Conservation (phyloP, 2,797 vertebrate genomes). For the Anabacerthia variegaticeps region DNA sequence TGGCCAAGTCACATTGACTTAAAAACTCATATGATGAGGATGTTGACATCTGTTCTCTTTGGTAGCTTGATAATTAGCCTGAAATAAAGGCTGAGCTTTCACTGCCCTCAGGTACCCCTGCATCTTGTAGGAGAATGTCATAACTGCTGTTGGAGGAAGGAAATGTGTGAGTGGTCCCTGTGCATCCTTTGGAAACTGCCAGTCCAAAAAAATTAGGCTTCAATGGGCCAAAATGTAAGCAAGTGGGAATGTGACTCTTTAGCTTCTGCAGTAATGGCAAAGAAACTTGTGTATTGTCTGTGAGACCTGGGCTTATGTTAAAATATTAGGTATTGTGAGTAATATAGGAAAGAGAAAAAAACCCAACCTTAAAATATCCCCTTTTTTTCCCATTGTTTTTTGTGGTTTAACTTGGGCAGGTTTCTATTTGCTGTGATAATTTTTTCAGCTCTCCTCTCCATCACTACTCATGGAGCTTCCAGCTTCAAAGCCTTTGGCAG, state of each 20-base stretch:
- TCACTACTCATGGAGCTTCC: neutral
- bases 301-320: neutral
- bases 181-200: neutral
- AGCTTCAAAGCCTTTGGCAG: neutral
- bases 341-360: accelerated
- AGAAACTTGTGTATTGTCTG: neutral
- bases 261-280: neutral
- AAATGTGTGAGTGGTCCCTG: neutral
- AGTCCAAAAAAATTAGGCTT: neutral
- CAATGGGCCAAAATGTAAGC: neutral
- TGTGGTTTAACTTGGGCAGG: neutral
- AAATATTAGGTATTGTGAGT: neutral
- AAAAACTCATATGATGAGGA: neutral
- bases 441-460: neutral
- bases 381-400: neutral
- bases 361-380: neutral
- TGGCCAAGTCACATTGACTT: neutral
- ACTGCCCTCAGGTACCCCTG: neutral
- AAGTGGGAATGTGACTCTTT: neutral
- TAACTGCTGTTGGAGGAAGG: neutral
- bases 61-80: neutral
- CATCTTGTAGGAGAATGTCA: neutral
- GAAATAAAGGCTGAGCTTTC: neutral
- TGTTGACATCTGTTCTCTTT: neutral
- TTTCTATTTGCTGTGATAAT: neutral